Evolutionary conservation across 2,888 invertebrate genomes (phyloP).

Genomic region (Campoplex capitator): DNA sequence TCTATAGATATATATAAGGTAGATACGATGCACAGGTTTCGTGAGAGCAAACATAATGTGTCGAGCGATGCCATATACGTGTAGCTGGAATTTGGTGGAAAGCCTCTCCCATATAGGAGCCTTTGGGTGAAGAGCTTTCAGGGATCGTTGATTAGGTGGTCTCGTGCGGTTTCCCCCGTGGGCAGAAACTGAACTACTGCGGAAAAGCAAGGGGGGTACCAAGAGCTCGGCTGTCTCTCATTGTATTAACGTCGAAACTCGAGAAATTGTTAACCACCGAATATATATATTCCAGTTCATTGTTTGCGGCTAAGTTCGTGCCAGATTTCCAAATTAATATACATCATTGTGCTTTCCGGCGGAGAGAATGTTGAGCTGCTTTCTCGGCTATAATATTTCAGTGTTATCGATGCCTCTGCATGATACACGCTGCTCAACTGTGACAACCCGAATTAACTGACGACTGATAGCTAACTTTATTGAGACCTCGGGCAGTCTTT

Average conservation of each 20-base stretch:
- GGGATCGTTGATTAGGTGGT: constrained; percentile 64
- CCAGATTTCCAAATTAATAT: constrained; percentile 55
- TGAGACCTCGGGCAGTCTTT: neutral
- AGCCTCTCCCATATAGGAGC: constrained; percentile 38
- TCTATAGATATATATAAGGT: neutral
- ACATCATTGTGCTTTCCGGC: constrained; percentile 50
- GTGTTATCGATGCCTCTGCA: constrained; percentile 31
- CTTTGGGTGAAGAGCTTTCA: constrained; percentile 49
- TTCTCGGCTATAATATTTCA: neutral
- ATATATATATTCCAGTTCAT: constrained; percentile 45
- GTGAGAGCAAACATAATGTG: constrained; percentile 60
- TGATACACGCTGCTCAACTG: neutral
- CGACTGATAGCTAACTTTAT: constrained; percentile 6
- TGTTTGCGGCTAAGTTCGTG: constrained; percentile 54
- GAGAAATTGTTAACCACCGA: constrained; percentile 58
- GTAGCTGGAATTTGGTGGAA: constrained; percentile 46
- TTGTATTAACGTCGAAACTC: constrained; percentile 53
- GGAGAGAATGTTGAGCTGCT: constrained; percentile 5
- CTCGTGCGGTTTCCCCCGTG: constrained; percentile 53
- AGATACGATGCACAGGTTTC: neutral
- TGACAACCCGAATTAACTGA: constrained; percentile 29
- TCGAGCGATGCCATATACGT: constrained; percentile 40
- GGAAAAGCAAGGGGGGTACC: neutral
- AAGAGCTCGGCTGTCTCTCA: constrained; percentile 9
- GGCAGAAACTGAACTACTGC: constrained; percentile 44